Base-by-base conservation (phyloP, 37 sponge, comb jelly and placozoan species). In the Oscarella lobularis region DNA sequence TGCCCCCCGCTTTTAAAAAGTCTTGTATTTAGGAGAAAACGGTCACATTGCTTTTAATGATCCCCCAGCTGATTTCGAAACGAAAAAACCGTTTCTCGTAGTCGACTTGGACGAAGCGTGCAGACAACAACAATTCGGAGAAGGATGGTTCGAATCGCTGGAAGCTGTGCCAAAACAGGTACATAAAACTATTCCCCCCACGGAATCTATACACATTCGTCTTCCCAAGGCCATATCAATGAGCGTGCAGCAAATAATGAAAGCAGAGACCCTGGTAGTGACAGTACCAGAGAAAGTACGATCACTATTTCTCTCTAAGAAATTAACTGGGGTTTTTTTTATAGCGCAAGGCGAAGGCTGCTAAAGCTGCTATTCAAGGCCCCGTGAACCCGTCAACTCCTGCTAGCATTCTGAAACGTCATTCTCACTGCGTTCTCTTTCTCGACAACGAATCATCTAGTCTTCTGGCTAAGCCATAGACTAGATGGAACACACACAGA, bases 31-130 rank as follows among this genome's bases (percentile, higher is more conserved):
- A 68, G 71, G 71, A 29, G 71, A 68, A 35, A 68, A 68, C 33
- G 31, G 71, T 35, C 71, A 68, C 33, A 29, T 68, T 4, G 71
- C 71, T 34, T 68, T 68, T 35, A 68, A 68, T 68, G 71, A 68
- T 14, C 71, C 71, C 4, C 71, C 71, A 29, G 71, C 71, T 68
- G 71, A 68, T 68, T 68, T 68, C 31, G 71, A 68, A 20, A 68
- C 71, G 5, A 35, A 30, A 5, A 35, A 68, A 35, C 71, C 71
- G 5, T 68, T 34, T 35, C 29, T 68, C 6, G 6, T 14, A 29
- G 71, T 68, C 31, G 4, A 68, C 6, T 20, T 68, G 31, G 71
- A 4, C 29, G 71, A 68, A 14, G 6, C 71, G 6, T 68, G 71
- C 71, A 4, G 71, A 20, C 29, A 68, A 68, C 71, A 68, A 35